phyloP scores from a whole-genome alignment of 1,140 invertebrate genomes.

The Macrocentrus cingulum region DNA sequence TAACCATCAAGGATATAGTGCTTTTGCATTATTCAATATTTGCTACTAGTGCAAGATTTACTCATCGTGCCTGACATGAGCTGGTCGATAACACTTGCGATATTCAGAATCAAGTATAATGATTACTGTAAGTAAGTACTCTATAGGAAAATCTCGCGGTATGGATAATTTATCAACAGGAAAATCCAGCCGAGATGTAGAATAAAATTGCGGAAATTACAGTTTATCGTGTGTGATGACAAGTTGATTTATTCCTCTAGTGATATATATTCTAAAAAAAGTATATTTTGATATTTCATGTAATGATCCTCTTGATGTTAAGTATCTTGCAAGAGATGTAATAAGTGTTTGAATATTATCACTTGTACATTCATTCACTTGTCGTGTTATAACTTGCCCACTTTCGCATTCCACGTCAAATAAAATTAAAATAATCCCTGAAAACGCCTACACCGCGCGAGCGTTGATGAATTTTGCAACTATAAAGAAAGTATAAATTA shows the following conservation, averaged over 20 bases:
- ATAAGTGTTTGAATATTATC: background rate
- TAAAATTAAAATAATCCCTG: constrained; percentile 14
- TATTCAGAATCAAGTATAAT: no score
- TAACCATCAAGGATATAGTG: constrained; percentile 40
- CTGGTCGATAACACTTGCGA: no score
- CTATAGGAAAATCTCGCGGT: no score
- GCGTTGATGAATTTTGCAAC: constrained; percentile 3
- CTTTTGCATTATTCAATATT: constrained; percentile 47
- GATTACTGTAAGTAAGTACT: no score
- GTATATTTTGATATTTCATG: no score
- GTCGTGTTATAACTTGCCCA: constrained; percentile 20
- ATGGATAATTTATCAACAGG: no score
- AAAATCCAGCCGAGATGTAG: no score
- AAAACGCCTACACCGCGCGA: constrained; percentile 5
- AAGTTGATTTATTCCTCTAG: no score
- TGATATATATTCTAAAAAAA: constrained; percentile 31
- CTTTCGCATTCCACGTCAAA: constrained; percentile 9
- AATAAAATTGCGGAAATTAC: no score
- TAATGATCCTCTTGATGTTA: constrained; percentile 37
- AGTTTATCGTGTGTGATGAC: no score
- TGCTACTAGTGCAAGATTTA: constrained; percentile 25
- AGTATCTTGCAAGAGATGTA: constrained; percentile 10
- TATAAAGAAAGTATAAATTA: no score
- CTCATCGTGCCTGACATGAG: no score
- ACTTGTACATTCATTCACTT: constrained; percentile 1